Percentiles rank a stretch among this genome's conserved stretches.
phyloP scores from a whole-genome alignment of 1,140 invertebrate species.

The Achroia grisella region DNA sequence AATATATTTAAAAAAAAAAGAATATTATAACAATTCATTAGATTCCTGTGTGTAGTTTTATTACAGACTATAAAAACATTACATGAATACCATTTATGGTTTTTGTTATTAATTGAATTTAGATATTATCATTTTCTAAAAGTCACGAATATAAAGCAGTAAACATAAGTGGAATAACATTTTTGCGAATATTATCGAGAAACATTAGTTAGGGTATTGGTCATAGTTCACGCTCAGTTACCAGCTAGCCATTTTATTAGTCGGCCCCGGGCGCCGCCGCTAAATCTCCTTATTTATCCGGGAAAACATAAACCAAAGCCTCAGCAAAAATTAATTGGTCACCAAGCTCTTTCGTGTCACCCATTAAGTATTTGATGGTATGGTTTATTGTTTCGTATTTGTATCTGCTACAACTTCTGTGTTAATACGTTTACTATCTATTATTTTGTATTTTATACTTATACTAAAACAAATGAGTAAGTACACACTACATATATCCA shows the following conservation, averaged over 20 bases:
- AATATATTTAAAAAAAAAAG: too few species aligned
- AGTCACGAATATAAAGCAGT: too few species aligned
- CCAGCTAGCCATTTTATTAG: slow-evolving; percentile 61
- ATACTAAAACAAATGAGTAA: too few species aligned
- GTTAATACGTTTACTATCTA: not conserved
- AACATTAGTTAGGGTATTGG: slow-evolving; percentile 33
- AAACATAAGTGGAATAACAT: too few species aligned
- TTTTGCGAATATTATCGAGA: slow-evolving; percentile 23
- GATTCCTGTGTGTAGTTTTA: too few species aligned
- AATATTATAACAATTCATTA: too few species aligned
- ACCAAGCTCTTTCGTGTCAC: slow-evolving; percentile 55
- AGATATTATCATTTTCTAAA: too few species aligned
- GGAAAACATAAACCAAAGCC: slow-evolving; percentile 64
- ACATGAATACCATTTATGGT: too few species aligned
- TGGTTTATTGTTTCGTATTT: slow-evolving; percentile 38
- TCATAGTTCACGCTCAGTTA: slow-evolving; percentile 43
- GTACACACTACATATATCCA: too few species aligned
- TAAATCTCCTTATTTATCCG: slow-evolving; percentile 71
- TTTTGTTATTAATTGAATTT: too few species aligned
- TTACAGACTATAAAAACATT: too few species aligned
- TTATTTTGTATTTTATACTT: too few species aligned
- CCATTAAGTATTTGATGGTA: slow-evolving; percentile 54
- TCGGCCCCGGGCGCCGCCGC: slow-evolving; percentile 45
- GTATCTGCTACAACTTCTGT: slow-evolving; percentile 12
- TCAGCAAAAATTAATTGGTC: slow-evolving; percentile 70